These are phyloP conservation scores for Halcyon leucocephala DNA, from an alignment of 2,797 vertebrate species.

Conservation along the genomic window DNA sequence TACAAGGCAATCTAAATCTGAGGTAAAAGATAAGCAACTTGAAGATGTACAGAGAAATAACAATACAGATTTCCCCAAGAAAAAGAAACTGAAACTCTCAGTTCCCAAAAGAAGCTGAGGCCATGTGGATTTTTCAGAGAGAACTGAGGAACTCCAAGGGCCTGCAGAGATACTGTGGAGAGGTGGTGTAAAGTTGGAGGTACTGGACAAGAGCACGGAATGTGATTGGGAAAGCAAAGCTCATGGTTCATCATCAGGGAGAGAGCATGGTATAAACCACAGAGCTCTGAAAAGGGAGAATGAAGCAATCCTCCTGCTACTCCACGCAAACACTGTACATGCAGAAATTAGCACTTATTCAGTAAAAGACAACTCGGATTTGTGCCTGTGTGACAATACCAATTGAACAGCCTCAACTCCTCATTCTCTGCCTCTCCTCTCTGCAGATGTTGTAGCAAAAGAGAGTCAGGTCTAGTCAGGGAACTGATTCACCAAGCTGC, in stretches of 20 bases:
- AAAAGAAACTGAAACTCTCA: background rate
- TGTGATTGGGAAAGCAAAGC: background rate
- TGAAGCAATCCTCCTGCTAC: background rate
- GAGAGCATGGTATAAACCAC: background rate
- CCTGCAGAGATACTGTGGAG: background rate
- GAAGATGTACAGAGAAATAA: background rate
- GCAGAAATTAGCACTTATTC: background rate
- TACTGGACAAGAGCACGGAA: background rate
- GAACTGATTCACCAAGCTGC: constrained; percentile 25
- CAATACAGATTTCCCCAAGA: background rate
- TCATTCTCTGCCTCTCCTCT: background rate
- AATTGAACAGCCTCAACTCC: background rate
- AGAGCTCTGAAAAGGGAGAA: background rate
- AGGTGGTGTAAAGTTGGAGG: background rate
- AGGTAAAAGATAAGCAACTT: background rate
- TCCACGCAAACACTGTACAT: background rate
- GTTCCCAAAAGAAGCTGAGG: background rate
- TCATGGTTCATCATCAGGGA: background rate
- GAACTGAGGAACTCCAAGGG: background rate
- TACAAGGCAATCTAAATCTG: background rate
- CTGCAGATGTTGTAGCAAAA: background rate
- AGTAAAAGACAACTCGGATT: background rate
- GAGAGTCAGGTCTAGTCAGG: background rate
- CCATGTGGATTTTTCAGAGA: fast-evolving
- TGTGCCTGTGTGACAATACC: background rate